A percentile compares a stretch with the other conserved stretches of the same genome.
phyloP scores from a whole-genome alignment of 2,888 invertebrate genomes.

The Ctena decussata region DNA sequence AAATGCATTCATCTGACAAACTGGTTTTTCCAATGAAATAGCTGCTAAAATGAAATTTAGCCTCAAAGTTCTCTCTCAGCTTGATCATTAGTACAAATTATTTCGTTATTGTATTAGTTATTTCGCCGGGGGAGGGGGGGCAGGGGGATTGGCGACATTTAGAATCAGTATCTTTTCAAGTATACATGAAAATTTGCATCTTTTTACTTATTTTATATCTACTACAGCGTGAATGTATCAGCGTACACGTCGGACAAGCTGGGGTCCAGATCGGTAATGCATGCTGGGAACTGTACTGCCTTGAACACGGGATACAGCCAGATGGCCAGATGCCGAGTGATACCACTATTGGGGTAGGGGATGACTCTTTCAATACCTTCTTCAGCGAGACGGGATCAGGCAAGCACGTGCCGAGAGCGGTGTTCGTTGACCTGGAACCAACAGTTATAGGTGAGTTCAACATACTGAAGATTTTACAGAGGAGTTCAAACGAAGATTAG shows the following conservation, averaged over 20 bases:
- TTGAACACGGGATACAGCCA: constrained; percentile 88
- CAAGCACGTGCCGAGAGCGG: constrained; percentile 97
- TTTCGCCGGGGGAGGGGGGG: no score
- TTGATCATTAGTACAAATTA: no score
- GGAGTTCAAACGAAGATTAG: neutral
- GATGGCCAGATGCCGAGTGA: constrained; percentile 91
- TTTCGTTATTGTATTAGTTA: no score
- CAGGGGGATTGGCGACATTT: no score
- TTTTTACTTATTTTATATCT: constrained; percentile 7
- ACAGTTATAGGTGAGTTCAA: constrained; percentile 93
- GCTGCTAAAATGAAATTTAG: no score
- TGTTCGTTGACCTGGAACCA: constrained; percentile 98
- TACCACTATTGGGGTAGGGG: constrained; percentile 91
- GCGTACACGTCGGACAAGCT: constrained; percentile 88
- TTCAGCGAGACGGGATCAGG: constrained; percentile 95
- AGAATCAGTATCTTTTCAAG: no score
- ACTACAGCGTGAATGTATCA: constrained; percentile 87
- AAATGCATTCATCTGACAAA: no score
- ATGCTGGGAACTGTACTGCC: constrained; percentile 89
- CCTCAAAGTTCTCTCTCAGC: no score
- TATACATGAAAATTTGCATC: no score
- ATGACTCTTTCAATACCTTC: constrained; percentile 95
- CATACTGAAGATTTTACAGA: no score
- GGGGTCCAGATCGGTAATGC: constrained; percentile 88
- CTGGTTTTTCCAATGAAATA: no score